Conservation (phyloP, 2,113 vertebrate species). For the Barnardius zonarius region DNA sequence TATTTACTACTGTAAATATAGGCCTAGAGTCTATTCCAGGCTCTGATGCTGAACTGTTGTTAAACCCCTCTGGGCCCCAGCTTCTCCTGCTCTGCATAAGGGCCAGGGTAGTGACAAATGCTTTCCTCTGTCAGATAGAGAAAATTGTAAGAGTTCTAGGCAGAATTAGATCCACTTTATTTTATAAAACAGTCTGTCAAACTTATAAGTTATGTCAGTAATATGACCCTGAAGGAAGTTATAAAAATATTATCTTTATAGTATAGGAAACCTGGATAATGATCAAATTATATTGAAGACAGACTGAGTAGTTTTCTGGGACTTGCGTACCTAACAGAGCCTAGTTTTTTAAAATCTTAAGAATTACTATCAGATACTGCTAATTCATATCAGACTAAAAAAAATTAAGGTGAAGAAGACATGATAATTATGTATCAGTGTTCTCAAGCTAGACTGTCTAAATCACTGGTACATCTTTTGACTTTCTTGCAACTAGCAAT, state of each 20-base stretch:
- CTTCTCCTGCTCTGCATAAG: not conserved
- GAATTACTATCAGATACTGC: not conserved
- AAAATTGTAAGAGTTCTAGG: not conserved
- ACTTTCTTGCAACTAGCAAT: not conserved
- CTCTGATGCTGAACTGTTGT: not conserved
- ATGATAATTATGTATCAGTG: not conserved
- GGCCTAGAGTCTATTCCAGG: not conserved
- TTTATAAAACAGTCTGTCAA: not conserved
- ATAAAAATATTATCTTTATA: not conserved
- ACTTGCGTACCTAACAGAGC: not conserved
- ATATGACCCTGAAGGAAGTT: not conserved
- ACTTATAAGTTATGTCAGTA: not conserved
- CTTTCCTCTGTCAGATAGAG: not conserved
- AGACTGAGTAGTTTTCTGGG: not conserved
- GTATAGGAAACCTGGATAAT: not conserved
- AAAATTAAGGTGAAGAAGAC: not conserved
- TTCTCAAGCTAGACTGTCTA: not conserved
- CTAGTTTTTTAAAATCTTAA: not conserved
- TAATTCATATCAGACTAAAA: not conserved
- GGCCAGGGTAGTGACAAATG: not conserved
- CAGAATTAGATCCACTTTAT: not conserved
- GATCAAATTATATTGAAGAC: not conserved
- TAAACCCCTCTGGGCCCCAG: not conserved
- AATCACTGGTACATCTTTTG: not conserved
- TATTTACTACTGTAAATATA: not conserved